Conservation (phyloP, 2,797 vertebrate genomes). For the Aratinga solstitialis region DNA sequence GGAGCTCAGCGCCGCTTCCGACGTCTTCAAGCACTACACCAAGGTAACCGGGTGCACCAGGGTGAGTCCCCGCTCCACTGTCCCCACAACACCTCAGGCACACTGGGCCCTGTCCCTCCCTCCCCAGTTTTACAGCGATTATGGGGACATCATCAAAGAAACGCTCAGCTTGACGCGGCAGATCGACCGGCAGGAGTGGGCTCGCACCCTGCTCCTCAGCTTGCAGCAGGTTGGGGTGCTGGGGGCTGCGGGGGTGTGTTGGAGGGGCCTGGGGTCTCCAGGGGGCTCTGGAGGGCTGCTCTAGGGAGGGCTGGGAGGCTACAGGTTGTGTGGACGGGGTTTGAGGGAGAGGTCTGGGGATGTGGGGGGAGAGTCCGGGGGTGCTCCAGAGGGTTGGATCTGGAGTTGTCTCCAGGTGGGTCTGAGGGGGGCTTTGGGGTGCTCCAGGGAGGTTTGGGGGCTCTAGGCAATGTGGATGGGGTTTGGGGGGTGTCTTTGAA, state of each 20-base stretch:
- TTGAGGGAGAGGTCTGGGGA: neutral
- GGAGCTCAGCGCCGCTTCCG: constrained; percentile 83
- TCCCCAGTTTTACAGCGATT: constrained; percentile 84
- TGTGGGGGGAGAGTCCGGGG: no score
- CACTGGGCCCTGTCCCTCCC: accelerated
- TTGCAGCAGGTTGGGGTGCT: constrained; percentile 83
- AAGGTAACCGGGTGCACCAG: constrained; percentile 73
- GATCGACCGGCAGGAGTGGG: constrained; percentile 82
- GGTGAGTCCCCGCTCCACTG: neutral
- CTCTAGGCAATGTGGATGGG: no score
- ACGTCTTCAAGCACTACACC: constrained; percentile 87
- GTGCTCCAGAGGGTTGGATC: no score
- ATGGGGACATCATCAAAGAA: constrained; percentile 93
- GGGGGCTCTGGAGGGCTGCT: neutral
- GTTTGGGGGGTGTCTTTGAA: no score
- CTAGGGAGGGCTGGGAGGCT: neutral
- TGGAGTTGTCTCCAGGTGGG: no score
- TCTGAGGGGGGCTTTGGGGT: no score
- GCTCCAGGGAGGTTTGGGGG: no score
- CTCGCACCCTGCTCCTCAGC: constrained; percentile 83
- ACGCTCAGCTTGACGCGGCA: constrained; percentile 81
- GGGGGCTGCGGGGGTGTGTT: no score
- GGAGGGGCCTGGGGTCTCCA: no score
- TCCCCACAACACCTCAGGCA: accelerated
- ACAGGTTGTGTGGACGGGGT: neutral